Conservation (phyloP, 30 jellyfish, hydroid and myxozoan genomes). For the Chrysaora quinquecirrha region DNA sequence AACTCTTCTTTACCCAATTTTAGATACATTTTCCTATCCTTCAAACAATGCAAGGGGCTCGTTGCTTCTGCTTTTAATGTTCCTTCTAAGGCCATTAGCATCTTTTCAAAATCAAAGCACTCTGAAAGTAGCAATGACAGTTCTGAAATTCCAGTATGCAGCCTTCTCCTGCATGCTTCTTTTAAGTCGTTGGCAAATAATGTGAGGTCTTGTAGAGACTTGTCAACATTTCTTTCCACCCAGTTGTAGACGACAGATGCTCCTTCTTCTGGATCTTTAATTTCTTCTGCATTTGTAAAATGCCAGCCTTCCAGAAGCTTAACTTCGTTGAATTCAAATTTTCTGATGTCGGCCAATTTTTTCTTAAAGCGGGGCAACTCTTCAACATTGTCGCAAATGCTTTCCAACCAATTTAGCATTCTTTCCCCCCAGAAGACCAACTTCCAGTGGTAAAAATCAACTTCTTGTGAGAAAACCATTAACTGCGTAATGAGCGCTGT, state of each 20-base stretch:
- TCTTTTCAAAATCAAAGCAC: background rate
- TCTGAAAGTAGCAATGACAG: background rate
- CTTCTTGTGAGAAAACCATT: background rate
- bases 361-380: background rate
- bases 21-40: background rate
- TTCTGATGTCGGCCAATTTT: background rate
- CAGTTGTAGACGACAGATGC: background rate
- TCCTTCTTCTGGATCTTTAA: background rate
- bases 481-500: background rate
- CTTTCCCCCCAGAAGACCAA: background rate
- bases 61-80: background rate
- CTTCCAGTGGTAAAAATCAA: background rate
- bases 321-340: background rate
- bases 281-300: background rate
- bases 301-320: background rate
- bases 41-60: background rate
- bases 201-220: background rate
- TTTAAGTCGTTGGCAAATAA: background rate
- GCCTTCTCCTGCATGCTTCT: background rate
- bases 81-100: background rate
- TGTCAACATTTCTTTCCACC: background rate
- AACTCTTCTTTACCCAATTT: background rate
- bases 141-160: background rate
- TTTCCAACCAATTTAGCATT: background rate
- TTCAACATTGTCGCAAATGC: background rate